Evolutionary conservation across 2,797 vertebrate genomes (phyloP), one percentile per base, ranked within the genome.

Genomic region (Gallinago stenura): DNA sequence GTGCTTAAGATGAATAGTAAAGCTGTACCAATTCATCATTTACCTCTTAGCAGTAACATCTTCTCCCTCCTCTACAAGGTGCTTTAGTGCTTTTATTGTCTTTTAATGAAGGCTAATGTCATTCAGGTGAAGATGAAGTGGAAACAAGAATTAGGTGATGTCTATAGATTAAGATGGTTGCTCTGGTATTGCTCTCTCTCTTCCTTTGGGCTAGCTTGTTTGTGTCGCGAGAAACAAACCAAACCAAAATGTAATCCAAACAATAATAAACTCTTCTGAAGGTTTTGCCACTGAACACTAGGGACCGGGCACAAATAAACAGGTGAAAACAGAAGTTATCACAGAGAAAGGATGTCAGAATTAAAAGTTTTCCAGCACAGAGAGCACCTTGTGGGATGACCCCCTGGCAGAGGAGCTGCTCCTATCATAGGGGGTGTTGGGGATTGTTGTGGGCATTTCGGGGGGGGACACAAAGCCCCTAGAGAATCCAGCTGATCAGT

Each of bases 341-440:
- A 17, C 25, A n/a, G 90, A 48, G 15, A 46, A 61, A 65, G 33
- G 13, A 6, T 4, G 7, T 15, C 45, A 26, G 45, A 53, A 60
- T 5, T 39, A 6, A 50, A 17, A 45, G 16, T 35, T 66, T 64
- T 22, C 48, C 30, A 39, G 81, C 57, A 14, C 43, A 39, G 54
- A 64, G 50, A 43, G 46, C 8, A 2, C 37, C 15, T 3, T 19
- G 43, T 1, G 2, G 60, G 53, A 26, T 7, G 15, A 78, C 56
- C 35, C 57, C 3, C 0, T 0, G 1, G 26, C 33, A 13, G 41
- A 64, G 71, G 33, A 79, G 57, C 26, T 50, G 15, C 61, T 70
- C 43, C 58, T 1, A 0, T 45, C 8, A 3, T 1, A 3, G 48
- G 18, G 17, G 46, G 25, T 28, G 0, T 1, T 7, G 28, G 53